Conservation (phyloP, 2,888 invertebrate genomes). For the Drosophila setosimentum region DNA sequence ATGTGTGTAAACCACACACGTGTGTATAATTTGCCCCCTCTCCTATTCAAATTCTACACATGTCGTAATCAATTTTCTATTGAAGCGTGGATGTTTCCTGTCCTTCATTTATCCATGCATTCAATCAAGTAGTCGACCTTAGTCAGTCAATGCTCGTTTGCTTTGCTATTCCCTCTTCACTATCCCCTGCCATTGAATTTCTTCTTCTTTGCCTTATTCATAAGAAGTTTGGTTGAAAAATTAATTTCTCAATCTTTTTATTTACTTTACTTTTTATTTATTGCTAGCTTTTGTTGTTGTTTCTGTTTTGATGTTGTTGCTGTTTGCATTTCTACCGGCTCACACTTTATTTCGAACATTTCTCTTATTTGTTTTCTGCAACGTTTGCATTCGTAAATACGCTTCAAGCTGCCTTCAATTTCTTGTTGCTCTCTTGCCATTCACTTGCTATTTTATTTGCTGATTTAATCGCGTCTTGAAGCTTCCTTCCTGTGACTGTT, state of each 20-base stretch:
- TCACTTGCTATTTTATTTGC: constrained; percentile 78
- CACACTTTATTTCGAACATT: constrained; percentile 37
- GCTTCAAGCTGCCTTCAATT: constrained; percentile 63
- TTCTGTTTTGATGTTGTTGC: constrained; percentile 29
- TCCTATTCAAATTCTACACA: constrained; percentile 57
- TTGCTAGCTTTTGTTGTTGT: constrained; percentile 23
- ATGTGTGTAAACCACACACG: not conserved
- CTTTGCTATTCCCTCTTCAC: constrained; percentile 1
- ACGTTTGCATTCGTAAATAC: constrained; percentile 66
- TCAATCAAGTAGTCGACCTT: constrained; percentile 72
- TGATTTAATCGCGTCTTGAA: constrained; percentile 80
- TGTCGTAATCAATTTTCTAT: constrained; percentile 70
- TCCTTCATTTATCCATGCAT: constrained; percentile 72
- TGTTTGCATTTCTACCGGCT: constrained; percentile 47
- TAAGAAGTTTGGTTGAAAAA: constrained; percentile 60
- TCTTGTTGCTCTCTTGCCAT: constrained; percentile 72
- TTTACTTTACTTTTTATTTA: constrained; percentile 20
- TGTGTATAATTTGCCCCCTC: not conserved
- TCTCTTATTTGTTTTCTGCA: constrained; percentile 54
- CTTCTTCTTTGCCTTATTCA: constrained; percentile 27
- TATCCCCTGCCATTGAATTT: not conserved
- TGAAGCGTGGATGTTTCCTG: constrained; percentile 47
- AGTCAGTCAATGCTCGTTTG: constrained; percentile 41
- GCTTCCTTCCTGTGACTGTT: constrained; percentile 78
- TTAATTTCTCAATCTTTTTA: constrained; percentile 55